Base-by-base conservation (phyloP, 1,140 invertebrate genomes). In the Plectrocnemia conspersa region DNA sequence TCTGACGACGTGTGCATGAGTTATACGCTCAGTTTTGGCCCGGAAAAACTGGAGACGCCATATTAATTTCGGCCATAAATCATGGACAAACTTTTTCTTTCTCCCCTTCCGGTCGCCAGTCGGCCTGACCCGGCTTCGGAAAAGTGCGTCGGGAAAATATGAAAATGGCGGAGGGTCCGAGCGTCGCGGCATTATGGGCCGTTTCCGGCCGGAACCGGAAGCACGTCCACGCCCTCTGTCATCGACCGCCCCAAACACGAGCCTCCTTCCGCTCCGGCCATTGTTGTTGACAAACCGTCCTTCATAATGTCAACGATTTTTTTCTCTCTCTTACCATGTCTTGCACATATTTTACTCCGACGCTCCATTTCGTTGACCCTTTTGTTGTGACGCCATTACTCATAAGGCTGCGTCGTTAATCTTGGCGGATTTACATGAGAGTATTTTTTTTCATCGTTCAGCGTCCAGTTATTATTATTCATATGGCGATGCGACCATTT, bases 191-290 rank as follows among this genome's bases (percentile, higher is more conserved):
- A 35, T 11, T 21, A 29, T n/a, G 6, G 3, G 44, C 49, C 21
- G 24, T 71, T 71, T 72, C 73, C 68, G 67, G 65, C 59, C 66
- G 67, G 64, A 32, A 62, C 54, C 59, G 63, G 61, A 60, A 42
- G 46, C 58, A 54, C 54, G 54, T 52, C 55, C 19, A 41, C 42
- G 56, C 52, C 52, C 36, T 49, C 58, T 58, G 58, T 56, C 55
- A 57, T 44, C 58, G 53, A 24, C 18, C 41, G 41, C 7, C 2
- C 32, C 16, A 13, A 49, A 47, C 55, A 27, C 50, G 56, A 46
- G 44, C 19, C 45, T 44, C 40, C 58, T 60, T 60, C 58, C 58
- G 58, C n/a, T n/a, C n/a, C 53, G 23, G 54, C 59, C 59, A 56
- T 61, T 56, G 54, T 50, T 50, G 47, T 50, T 50, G 47, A 50